A percentile compares a stretch with the other conserved stretches of the same genome.
phyloP scores from a whole-genome alignment of 2,888 invertebrate genomes.

The Amphipyra berbera region DNA sequence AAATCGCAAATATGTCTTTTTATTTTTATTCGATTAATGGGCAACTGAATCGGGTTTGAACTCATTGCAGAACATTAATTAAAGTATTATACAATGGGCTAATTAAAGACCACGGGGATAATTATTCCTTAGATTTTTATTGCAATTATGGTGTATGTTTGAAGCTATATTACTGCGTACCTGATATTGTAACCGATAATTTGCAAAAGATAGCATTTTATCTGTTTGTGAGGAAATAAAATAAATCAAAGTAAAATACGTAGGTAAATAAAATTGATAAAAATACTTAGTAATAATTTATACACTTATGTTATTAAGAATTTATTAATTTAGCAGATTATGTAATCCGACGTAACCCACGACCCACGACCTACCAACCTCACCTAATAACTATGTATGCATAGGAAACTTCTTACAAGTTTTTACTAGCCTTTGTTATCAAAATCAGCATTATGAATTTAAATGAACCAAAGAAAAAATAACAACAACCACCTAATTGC shows the following conservation, averaged over 20 bases:
- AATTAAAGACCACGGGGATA: slow-evolving; percentile 14
- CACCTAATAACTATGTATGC: no score
- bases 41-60: slow-evolving; percentile 10
- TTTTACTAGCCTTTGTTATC: not conserved
- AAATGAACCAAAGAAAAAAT: not conserved
- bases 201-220: no score
- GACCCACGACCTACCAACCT: no score
- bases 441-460: not conserved
- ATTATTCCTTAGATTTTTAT: not conserved
- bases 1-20: slow-evolving; percentile 15
- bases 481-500: not conserved
- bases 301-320: no score
- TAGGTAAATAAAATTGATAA: no score
- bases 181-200: not conserved
- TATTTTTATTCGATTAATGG: slow-evolving; percentile 19
- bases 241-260: no score
- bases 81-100: slow-evolving; percentile 1
- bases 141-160: not conserved
- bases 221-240: no score
- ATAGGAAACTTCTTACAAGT: no score
- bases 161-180: not conserved
- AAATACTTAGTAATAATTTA: no score
- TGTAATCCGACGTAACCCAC: no score
- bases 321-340: no score
- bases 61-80: slow-evolving; percentile 9